Percentiles rank a stretch among this genome's conserved stretches.
These are phyloP conservation scores for Callocephalon fimbriatum DNA, from an alignment of 2,113 vertebrate genomes.

Conservation along the genomic window DNA sequence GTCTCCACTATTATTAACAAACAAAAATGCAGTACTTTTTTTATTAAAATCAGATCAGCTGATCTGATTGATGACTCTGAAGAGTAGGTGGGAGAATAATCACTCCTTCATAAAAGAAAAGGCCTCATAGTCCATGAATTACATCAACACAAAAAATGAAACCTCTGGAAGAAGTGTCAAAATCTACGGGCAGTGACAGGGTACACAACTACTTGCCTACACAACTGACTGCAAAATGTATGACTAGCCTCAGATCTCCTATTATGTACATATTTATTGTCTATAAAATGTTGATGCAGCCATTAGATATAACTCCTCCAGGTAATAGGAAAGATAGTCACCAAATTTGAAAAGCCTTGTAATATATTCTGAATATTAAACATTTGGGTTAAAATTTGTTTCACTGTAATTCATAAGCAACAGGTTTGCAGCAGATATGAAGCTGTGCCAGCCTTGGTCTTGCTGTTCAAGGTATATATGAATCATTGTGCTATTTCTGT, in stretches of 20 bases:
- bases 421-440: background rate
- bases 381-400: background rate
- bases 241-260: background rate
- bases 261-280: background rate
- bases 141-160: background rate
- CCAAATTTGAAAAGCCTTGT: background rate
- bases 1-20: background rate
- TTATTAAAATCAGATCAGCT: background rate
- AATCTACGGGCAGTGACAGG: background rate
- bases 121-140: background rate
- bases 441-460: background rate
- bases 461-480: background rate
- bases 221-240: background rate
- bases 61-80: background rate
- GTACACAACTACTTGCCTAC: background rate
- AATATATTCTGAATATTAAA: background rate
- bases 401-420: background rate
- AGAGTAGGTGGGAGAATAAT: background rate
- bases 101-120: background rate
- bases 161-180: background rate
- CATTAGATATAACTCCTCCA: background rate
- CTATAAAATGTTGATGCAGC: background rate
- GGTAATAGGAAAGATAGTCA: background rate
- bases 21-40: background rate
- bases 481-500: background rate